Base-by-base conservation (phyloP, 2,888 invertebrate species). In the Eustalomyia histrio region DNA sequence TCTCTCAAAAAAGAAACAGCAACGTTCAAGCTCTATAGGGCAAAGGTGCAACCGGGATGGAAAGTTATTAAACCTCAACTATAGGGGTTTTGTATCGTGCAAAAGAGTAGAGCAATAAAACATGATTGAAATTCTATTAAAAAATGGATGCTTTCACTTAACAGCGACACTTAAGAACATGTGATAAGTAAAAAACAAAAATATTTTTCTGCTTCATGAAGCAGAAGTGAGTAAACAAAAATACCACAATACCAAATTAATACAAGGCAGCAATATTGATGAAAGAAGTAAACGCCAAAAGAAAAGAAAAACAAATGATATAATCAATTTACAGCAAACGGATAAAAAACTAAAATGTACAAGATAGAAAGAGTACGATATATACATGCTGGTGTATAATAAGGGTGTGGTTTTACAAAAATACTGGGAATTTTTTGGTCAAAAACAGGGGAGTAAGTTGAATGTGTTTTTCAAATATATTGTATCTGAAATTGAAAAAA, bases 101-200 rank as follows among this genome's bases (percentile, higher is more conserved):
- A 65, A 74, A 74, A 71, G 71, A 81, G 74, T 60, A 73, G 50
- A 61, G 65, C 78, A 78, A 81, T 78, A 81, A 63, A 81, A 81
- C 35, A 74, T 74, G 69, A 74, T 65, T 76, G 65, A 80, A 74
- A 76, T 76, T 80, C 80, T 80, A 80, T 80, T 80, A 83, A 64
- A 88, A 87, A 87, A 87, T 29, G 71, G 67, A 72, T 88, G 86
- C 87, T 88, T 87, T 88, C 87, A 88, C 89, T 87, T 87, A 87
- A 72, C 76, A 57, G 55, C 69, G 47, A 63, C 80, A 81, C 87
- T 87, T 84, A 79, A 78, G 68, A 75, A 69, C 21, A 76, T 72
- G 43, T 43, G 43, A 1, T 47, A n/a, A 21, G 8, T n/a, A 50
- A 35, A 35, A 50, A 35, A 35, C 16, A 17, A 29, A 68, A 58